Evolutionary conservation across 2,888 invertebrate genomes (phyloP), one percentile per base, ranked within the genome.

Genomic region (Scelioninae gen. 1): DNA sequence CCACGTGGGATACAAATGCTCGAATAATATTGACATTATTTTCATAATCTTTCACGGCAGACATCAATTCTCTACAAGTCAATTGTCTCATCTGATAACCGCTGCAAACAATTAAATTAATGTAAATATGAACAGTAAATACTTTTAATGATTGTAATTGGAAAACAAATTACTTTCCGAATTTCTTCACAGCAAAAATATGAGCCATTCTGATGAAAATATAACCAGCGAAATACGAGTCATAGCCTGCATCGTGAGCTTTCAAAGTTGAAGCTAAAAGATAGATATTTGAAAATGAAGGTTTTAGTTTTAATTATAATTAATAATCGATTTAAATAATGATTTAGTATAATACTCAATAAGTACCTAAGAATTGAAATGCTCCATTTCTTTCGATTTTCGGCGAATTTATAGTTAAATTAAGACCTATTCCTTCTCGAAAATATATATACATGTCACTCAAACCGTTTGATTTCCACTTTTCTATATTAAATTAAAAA

Each of bases 191-290:
- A 3, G 95, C 94, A 80, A 94, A 93, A 91, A 95, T 93, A 89
- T 95, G 95, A 0, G 94, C 94, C 88, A 96, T 93, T 63, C 94
- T 93, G 40, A 96, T 91, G 92, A 96, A 96, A 88, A 95, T 94
- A 90, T 94, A 95, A 0, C 96, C 97, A 69, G 96, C 94, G 86
- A 95, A 95, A 90, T 94, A 96, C 0, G 97, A 95, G 92, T 97
- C 97, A 95, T 96, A 97, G 0, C 96, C 97, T n/a, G 97, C 97
- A 88, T 96, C 95, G 87, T 97, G 97, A 87, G 92, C 40, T 38
- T 62, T 75, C 9, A 65, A 34, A 16, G 0, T 0, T 9, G 15
- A 11, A 66, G 51, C 62, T 58, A 58, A 10, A 69, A 71, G 32
- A 16, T 43, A 32, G 11, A 43, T 11, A 16, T 43, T 53, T 7